These are phyloP conservation scores for Solea solea DNA, from an alignment of 2,113 vertebrate species.

Conservation along the genomic window DNA sequence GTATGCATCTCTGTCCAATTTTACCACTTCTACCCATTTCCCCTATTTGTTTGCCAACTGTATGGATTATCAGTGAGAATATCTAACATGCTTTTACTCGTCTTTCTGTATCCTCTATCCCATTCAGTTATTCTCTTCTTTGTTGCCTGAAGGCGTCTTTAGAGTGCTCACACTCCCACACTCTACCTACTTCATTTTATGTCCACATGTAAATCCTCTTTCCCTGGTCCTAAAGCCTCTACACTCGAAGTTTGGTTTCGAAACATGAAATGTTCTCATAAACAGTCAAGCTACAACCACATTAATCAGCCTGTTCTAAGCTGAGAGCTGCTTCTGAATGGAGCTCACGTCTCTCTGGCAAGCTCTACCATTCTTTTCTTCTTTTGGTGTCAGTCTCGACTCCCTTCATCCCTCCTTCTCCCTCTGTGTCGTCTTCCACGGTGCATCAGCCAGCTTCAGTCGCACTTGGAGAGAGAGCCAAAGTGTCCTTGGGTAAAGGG, in stretches of 20 bases:
- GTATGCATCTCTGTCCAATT: conserved; percentile 21
- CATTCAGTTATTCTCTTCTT: conserved; percentile 34
- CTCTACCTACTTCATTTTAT: conserved; percentile 24
- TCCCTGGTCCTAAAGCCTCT: not conserved
- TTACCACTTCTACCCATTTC: conserved; percentile 15
- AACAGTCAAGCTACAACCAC: conserved; percentile 19
- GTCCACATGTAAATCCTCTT: conserved; percentile 34
- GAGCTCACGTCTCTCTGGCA: conserved; percentile 14
- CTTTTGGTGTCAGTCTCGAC: conserved; percentile 47
- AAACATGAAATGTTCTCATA: conserved; percentile 4
- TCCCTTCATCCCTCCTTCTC: conserved; percentile 8
- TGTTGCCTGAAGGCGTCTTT: conserved; percentile 39
- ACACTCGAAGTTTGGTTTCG: not conserved
- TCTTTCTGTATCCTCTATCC: conserved; percentile 20
- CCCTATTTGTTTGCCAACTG: conserved; percentile 9
- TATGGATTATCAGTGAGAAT: conserved; percentile 18
- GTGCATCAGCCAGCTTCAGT: conserved; percentile 58
- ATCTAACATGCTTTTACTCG: conserved; percentile 19
- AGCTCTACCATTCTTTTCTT: conserved; percentile 30
- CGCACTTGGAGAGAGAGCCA: conserved; percentile 68
- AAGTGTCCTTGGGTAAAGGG: conserved; percentile 83
- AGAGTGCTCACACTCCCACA: conserved; percentile 9
- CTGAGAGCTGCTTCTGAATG: conserved; percentile 20
- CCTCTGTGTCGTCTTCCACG: conserved; percentile 43
- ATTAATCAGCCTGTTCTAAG: conserved; percentile 43